Conservation (phyloP, 1,140 invertebrate species). For the Chlorops oryzae region DNA sequence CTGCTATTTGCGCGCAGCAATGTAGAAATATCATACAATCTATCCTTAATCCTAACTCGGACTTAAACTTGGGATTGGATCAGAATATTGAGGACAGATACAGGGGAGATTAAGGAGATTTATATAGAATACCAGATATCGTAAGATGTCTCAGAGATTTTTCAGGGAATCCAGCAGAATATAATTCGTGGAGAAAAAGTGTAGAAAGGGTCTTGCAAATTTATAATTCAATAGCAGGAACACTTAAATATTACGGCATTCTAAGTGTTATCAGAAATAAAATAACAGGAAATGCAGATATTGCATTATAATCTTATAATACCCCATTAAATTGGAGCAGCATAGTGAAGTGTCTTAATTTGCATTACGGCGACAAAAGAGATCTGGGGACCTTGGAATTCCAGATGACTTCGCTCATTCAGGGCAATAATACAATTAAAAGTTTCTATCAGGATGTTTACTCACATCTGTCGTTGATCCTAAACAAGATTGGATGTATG, state of each 20-base stretch:
- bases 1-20: too few relatives aligned
- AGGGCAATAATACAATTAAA: conserved; percentile 11
- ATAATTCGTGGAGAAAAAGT: too few relatives aligned
- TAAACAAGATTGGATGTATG: conserved; percentile 20
- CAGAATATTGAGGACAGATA: too few relatives aligned
- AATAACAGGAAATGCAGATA: conserved; percentile 14
- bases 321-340: conserved; percentile 18
- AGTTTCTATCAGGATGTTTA: conserved; percentile 20
- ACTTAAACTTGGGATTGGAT: too few relatives aligned
- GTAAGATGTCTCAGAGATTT: too few relatives aligned
- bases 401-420: conserved; percentile 14
- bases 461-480: conserved; percentile 17
- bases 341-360: conserved; percentile 11
- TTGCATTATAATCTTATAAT: conserved; percentile 17
- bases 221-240: conserved; percentile 4
- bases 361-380: conserved; percentile 18
- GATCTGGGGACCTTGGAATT: conserved; percentile 19
- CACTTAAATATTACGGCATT: conserved; percentile 19
- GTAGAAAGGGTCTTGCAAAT: conserved; percentile 11
- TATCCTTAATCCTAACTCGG: too few relatives aligned
- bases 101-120: too few relatives aligned
- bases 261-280: conserved; percentile 18
- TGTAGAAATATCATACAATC: too few relatives aligned
- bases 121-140: too few relatives aligned
- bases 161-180: too few relatives aligned